Evolutionary conservation across 2,113 vertebrate species (phyloP).

Genomic region (Aspidoscelis tigris): DNA sequence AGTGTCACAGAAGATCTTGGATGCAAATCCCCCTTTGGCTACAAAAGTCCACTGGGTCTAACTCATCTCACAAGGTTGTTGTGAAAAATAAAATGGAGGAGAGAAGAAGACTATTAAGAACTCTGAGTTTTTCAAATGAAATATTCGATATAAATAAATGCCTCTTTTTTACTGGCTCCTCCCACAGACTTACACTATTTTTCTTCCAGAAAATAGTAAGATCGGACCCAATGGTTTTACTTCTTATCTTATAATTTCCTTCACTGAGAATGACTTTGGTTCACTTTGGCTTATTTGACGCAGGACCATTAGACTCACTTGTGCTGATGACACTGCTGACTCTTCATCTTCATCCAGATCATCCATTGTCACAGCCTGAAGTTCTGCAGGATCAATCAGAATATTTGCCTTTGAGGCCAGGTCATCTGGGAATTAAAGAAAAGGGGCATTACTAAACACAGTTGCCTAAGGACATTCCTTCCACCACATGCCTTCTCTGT

Average conservation of each 20-base stretch:
- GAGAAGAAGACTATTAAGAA: too few species aligned
- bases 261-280: not conserved
- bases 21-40: too few species aligned
- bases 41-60: too few species aligned
- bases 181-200: not conserved
- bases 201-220: not conserved
- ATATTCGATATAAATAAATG: not conserved
- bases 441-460: conserved; percentile 6
- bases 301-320: conserved; percentile 73
- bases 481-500: too few species aligned
- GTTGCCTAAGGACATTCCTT: not conserved
- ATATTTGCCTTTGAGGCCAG: conserved; percentile 93
- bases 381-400: conserved; percentile 92
- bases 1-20: too few species aligned
- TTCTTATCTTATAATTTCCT: not conserved
- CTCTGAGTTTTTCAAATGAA: too few species aligned
- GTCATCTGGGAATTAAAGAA: conserved; percentile 82
- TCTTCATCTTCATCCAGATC: conserved; percentile 95
- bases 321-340: conserved; percentile 81
- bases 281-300: not conserved
- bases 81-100: too few species aligned
- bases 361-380: conserved; percentile 93
- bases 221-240: not conserved
- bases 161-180: not conserved
- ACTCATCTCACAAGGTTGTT: too few species aligned